A percentile compares a stretch with the other conserved stretches of the same genome.
phyloP scores from a whole-genome alignment of 2,113 vertebrate genomes.

The Microtus montanus region DNA sequence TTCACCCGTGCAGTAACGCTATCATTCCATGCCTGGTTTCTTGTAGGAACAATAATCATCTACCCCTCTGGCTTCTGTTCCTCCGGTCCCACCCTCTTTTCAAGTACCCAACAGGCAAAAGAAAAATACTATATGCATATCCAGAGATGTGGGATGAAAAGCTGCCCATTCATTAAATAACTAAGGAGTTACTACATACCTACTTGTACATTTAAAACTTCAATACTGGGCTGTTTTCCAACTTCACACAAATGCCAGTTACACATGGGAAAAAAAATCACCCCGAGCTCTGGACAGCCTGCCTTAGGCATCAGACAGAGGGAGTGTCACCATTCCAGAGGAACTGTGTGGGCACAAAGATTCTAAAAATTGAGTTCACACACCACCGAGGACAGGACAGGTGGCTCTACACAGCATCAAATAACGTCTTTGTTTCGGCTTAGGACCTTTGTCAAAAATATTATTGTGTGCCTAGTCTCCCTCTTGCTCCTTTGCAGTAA shows the following conservation, averaged over 20 bases:
- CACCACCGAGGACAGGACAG: constrained; percentile 59
- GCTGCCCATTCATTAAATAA: constrained; percentile 28
- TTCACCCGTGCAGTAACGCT: background rate
- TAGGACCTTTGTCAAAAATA: constrained; percentile 51
- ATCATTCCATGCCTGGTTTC: background rate
- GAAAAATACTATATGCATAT: background rate
- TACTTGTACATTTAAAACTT: constrained; percentile 34
- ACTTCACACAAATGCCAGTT: constrained; percentile 33
- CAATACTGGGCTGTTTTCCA: constrained; percentile 48
- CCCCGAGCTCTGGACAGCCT: background rate
- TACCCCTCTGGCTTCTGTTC: too few species aligned
- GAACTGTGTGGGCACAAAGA: constrained; percentile 58
- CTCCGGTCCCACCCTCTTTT: background rate
- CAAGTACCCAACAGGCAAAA: background rate
- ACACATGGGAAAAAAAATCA: constrained; percentile 25
- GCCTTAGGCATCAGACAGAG: constrained; percentile 27
- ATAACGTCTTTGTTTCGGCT: constrained; percentile 73
- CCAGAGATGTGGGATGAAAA: background rate
- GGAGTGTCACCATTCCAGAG: constrained; percentile 29
- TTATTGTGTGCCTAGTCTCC: background rate
- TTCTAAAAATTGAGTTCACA: constrained; percentile 60
- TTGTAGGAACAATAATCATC: background rate
- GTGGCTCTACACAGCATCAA: constrained; percentile 63
- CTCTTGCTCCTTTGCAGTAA: background rate
- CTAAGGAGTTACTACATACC: constrained; percentile 17